Conservation (phyloP, 1,140 invertebrate species). For the Drosophila saltans region DNA sequence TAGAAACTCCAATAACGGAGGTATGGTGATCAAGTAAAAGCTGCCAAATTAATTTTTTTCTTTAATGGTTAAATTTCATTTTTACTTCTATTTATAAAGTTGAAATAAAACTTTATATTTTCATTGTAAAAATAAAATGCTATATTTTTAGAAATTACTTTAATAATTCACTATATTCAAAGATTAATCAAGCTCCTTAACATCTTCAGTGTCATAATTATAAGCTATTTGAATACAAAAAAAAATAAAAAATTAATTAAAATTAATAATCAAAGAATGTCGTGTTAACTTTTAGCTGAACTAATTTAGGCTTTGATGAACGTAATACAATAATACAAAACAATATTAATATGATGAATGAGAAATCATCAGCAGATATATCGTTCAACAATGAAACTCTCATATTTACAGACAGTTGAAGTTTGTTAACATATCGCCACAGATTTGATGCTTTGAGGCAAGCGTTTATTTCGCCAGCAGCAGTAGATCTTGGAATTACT, state of each 20-base stretch:
- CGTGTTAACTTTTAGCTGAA: no score
- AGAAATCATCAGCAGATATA: no score
- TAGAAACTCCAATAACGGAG: conserved; percentile 83
- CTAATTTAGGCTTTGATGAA: no score
- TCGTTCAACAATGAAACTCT: no score
- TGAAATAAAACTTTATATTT: conserved; percentile 85
- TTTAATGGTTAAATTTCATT: conserved; percentile 74
- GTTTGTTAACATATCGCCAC: no score
- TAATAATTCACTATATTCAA: conserved; percentile 64
- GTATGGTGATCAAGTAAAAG: conserved; percentile 83
- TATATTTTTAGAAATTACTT: conserved; percentile 83
- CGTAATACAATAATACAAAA: no score
- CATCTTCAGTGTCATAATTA: conserved; percentile 86
- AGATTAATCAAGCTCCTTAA: conserved; percentile 83
- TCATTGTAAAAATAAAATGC: conserved; percentile 84
- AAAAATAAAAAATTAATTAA: conserved; percentile 80
- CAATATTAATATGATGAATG: no score
- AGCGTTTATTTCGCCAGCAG: no score
- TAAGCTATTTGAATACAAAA: conserved; percentile 86
- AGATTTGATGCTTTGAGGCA: no score
- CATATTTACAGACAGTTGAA: no score
- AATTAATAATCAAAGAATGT: conserved; percentile 82
- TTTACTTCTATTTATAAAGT: conserved; percentile 85
- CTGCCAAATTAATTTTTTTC: conserved; percentile 83
- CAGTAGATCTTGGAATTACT: no score